These are phyloP conservation scores for Microctenopoma lineatum DNA, from an alignment of 2,797 vertebrate species.

Conservation along the genomic window DNA sequence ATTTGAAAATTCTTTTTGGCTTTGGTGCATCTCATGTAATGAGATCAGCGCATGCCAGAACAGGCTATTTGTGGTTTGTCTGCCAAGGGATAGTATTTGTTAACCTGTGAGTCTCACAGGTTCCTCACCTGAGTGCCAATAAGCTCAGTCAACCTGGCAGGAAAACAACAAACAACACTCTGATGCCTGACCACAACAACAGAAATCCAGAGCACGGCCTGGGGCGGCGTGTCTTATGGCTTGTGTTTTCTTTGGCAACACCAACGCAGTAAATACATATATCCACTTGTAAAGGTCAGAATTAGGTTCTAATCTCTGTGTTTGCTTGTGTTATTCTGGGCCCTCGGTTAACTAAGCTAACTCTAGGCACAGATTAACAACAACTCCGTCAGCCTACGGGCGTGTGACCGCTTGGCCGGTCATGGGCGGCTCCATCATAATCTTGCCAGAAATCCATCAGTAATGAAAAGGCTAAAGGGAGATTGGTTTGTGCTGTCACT, in stretches of 20 bases:
- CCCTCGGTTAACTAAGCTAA: slow-evolving; percentile 38
- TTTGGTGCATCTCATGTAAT: slow-evolving; percentile 12
- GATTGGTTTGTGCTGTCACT: slow-evolving; percentile 39
- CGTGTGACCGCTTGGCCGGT: slow-evolving; percentile 3
- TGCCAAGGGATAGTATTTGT: slow-evolving; percentile 12
- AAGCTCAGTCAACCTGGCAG: slow-evolving; percentile 18
- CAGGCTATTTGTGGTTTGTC: background rate
- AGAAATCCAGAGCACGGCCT: slow-evolving; percentile 28
- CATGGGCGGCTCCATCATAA: background rate
- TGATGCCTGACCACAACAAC: slow-evolving; percentile 22
- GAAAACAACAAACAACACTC: slow-evolving; percentile 11
- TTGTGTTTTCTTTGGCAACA: slow-evolving; percentile 17
- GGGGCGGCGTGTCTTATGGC: slow-evolving; percentile 27
- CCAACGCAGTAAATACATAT: slow-evolving; percentile 18
- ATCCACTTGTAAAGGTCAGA: slow-evolving; percentile 58
- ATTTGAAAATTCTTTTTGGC: slow-evolving; percentile 12
- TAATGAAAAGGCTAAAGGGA: slow-evolving; percentile 26
- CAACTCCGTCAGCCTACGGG: slow-evolving; percentile 23
- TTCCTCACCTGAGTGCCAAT: slow-evolving; percentile 4
- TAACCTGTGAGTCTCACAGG: slow-evolving; percentile 4
- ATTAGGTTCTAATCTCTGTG: slow-evolving; percentile 70
- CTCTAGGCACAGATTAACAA: slow-evolving; percentile 67
- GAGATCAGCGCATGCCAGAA: slow-evolving; percentile 14
- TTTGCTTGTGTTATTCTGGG: slow-evolving; percentile 70
- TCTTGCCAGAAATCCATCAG: slow-evolving; percentile 26